Evolutionary conservation across 2,888 invertebrate genomes (phyloP), one percentile per base, ranked within the genome.

Genomic region (Aplocera efformata): DNA sequence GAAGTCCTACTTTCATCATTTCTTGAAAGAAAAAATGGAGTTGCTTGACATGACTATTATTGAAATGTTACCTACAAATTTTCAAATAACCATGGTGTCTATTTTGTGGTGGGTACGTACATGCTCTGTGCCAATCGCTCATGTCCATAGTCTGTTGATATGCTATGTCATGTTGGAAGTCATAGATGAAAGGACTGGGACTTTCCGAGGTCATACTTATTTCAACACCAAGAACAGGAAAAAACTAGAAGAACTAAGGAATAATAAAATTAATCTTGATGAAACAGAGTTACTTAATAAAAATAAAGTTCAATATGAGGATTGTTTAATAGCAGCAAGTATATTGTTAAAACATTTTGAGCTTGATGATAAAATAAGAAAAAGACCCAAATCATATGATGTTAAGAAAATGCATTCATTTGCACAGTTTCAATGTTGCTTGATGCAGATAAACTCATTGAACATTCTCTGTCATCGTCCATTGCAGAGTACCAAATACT

Each of bases 381-480:
- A 72, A 34, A 90, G 82, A 54, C 84, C 88, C 0, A 91, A 89
- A 60, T 80, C 82, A 41, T 93, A 90, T 70, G 89, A 91, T 55
- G 60, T 75, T 1, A 81, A 72, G 36, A 82, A 89, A 48, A 88
- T 93, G 50, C 93, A 94, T 56, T 76, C 78, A 4, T 92, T 92
- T 67, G 90, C 92, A 1, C 90, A 92, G 62, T 91, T 93, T 63
- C 94, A 94, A 66, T 90, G 89, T 72, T 90, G 91, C 58, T 66
- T 93, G 23, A 76, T 82, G 6, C 90, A 91, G 53, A 72, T 90
- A 1, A 90, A 90, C 54, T 78, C 90, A 56, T 73, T 96, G 6
- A 95, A 95, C 77, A 83, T 79, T 1, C 62, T 95, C 24, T 86
- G 95, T 33, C 81, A 89, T 40, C 82, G 74, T 41, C 92, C 93